Conservation (phyloP, 1,140 invertebrate genomes). For the Caenorhabditis tropicalis region DNA sequence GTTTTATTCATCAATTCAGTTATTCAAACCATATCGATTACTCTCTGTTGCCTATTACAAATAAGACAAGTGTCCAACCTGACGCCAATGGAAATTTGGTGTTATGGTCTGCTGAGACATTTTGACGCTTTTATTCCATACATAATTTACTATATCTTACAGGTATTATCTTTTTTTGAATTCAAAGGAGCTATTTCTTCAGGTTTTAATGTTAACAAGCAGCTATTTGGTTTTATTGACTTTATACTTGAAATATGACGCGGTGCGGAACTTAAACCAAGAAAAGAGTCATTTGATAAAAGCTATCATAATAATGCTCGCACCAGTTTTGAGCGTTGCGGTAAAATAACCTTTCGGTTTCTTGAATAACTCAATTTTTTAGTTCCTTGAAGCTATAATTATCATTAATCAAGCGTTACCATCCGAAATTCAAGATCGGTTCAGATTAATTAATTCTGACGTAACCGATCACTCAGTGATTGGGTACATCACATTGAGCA, state of each 20-base stretch:
- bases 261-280: not conserved
- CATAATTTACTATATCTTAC: not conserved
- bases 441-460: not conserved
- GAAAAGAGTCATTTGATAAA: not conserved
- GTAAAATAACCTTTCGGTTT: not conserved
- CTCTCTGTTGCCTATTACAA: not conserved
- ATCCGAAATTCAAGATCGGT: not conserved
- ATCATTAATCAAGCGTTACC: not conserved
- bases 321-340: not conserved
- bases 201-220: not conserved
- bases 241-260: not conserved
- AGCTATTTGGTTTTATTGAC: not conserved
- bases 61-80: not conserved
- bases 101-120: not conserved
- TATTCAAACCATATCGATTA: not conserved
- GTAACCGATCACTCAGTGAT: not conserved
- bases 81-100: not conserved
- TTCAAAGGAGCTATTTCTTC: not conserved
- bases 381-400: not conserved
- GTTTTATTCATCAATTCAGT: not conserved
- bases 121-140: not conserved
- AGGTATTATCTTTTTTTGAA: not conserved
- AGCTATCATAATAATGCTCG: not conserved
- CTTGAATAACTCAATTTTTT: not conserved
- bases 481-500: not conserved